A percentile compares a stretch with the other conserved stretches of the same genome.
phyloP scores from a whole-genome alignment of 2,797 vertebrate species.

The Malurus leucopterus region DNA sequence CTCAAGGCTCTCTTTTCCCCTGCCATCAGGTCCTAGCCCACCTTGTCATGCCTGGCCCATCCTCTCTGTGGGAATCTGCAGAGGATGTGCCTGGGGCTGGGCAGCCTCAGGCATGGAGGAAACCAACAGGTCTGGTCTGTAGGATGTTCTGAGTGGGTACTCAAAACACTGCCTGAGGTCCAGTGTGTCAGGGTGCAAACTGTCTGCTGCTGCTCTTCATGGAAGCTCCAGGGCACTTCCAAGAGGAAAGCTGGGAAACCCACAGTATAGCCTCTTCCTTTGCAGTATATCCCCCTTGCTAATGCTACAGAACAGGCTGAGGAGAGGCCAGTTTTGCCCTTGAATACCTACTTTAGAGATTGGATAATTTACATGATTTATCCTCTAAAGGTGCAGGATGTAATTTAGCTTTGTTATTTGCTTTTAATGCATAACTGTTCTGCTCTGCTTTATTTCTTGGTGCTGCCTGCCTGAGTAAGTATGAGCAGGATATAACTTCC shows the following conservation, averaged over 20 bases:
- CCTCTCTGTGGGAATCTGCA: neutral
- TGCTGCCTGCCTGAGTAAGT: neutral
- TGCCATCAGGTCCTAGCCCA: neutral
- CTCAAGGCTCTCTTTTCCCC: neutral
- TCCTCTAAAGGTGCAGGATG: neutral
- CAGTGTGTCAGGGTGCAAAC: neutral
- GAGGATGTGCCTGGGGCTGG: neutral
- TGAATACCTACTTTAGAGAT: neutral
- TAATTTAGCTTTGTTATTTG: neutral
- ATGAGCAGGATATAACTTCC: neutral
- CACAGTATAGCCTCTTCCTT: neutral
- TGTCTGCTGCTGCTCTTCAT: fast-evolving
- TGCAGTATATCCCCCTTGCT: neutral
- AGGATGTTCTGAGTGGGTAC: neutral
- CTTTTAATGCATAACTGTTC: neutral
- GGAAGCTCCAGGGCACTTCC: neutral
- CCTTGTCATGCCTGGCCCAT: neutral
- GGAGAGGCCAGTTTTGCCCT: neutral
- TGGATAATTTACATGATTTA: neutral
- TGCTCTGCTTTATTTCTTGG: neutral
- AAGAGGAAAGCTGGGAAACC: neutral
- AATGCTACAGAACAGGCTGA: neutral
- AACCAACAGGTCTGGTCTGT: neutral
- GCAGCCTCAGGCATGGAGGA: fast-evolving
- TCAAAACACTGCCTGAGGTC: neutral